Conservation (phyloP, 2,888 invertebrate species). For the Cantharis nigra region DNA sequence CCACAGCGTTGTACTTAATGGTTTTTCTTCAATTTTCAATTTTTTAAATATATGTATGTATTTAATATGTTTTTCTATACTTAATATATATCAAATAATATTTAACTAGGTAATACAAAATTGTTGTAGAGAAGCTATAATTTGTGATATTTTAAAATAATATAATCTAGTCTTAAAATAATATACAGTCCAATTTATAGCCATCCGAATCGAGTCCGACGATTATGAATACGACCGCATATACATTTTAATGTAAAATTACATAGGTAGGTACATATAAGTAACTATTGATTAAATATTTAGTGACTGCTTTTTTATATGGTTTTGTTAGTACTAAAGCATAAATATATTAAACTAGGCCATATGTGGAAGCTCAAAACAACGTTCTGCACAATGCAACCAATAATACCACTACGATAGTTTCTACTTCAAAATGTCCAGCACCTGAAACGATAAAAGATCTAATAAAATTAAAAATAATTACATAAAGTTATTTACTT, state of each 20-base stretch:
- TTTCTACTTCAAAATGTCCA: background rate
- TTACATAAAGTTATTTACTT: background rate
- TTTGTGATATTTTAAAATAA: background rate
- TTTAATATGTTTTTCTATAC: background rate
- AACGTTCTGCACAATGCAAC: slow-evolving; percentile 10
- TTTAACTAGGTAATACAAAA: background rate
- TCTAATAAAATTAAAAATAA: background rate
- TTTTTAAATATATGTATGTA: background rate
- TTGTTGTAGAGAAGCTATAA: background rate
- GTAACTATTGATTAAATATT: background rate
- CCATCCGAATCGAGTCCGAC: background rate
- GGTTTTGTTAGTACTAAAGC: slow-evolving; percentile 2
- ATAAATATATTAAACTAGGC: slow-evolving; percentile 3
- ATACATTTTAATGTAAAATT: background rate
- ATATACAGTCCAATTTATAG: background rate
- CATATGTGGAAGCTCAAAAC: slow-evolving; percentile 10
- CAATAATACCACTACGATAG: background rate
- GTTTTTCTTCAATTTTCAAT: background rate
- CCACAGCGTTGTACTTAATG: background rate
- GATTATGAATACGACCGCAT: background rate
- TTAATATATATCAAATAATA: background rate
- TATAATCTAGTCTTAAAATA: background rate
- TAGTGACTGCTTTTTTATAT: slow-evolving; percentile 7
- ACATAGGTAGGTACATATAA: background rate
- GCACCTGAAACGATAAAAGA: slow-evolving; percentile 10